phyloP scores from a whole-genome alignment of 2,797 vertebrate genomes.

The Tapera naevia region DNA sequence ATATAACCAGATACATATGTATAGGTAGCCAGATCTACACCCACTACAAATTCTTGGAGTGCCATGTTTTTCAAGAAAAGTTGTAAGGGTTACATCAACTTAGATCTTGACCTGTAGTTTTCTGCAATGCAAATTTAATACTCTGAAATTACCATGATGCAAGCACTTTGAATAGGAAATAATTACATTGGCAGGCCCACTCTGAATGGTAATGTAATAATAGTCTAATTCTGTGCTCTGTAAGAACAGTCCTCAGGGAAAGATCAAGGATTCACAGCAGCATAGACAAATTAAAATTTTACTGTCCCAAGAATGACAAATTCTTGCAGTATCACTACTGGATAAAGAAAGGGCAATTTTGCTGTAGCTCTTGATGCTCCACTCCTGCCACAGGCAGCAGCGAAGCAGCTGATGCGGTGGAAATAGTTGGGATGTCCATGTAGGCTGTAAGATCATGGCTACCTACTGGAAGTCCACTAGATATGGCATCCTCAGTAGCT shows the following conservation, averaged over 20 bases:
- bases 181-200: background rate
- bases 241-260: conserved; percentile 22
- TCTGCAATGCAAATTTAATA: conserved; percentile 7
- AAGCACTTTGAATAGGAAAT: conserved; percentile 20
- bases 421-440: rapidly evolving
- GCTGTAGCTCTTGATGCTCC: background rate
- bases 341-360: background rate
- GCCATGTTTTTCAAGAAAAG: background rate
- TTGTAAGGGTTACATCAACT: background rate
- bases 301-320: conserved; percentile 5
- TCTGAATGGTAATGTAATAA: conserved; percentile 46
- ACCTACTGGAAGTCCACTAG: background rate
- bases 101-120: conserved; percentile 6
- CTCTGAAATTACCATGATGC: background rate
- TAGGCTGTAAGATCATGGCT: background rate
- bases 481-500: background rate
- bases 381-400: background rate
- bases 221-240: background rate
- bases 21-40: background rate
- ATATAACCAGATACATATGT: background rate
- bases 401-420: background rate
- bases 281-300: conserved; percentile 31
- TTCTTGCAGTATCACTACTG: background rate
- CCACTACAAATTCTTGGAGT: background rate
- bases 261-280: conserved; percentile 30